Conservation (phyloP, 2,888 invertebrate species). For the Cepaea hortensis region DNA sequence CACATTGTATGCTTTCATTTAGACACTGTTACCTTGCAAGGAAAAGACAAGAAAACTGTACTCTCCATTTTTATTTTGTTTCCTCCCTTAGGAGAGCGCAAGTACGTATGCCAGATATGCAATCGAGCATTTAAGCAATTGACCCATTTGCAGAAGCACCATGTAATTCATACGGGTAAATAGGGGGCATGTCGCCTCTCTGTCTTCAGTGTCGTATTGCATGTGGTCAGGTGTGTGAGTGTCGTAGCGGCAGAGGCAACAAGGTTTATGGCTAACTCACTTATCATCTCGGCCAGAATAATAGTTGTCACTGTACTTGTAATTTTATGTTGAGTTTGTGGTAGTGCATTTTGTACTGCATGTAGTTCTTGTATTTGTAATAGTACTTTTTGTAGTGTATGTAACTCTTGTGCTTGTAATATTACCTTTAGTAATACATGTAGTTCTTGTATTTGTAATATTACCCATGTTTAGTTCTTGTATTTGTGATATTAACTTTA, state of each 20-base stretch:
- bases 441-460: no score
- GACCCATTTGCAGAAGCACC: conserved; percentile 97
- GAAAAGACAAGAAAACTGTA: neutral
- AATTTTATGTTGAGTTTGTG: no score
- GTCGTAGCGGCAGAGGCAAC: neutral
- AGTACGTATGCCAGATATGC: conserved; percentile 98
- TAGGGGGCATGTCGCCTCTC: conserved; percentile 10
- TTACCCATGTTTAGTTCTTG: no score
- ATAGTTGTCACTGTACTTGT: neutral
- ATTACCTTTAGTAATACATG: no score
- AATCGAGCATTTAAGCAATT: conserved; percentile 97
- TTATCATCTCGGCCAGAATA: neutral
- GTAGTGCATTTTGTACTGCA: no score
- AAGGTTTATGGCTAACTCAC: conserved; percentile 5
- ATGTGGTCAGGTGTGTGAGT: conserved; percentile 1
- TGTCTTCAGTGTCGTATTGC: neutral
- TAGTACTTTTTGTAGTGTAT: no score
- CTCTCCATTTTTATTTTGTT: conserved; percentile 12
- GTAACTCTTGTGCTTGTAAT: no score
- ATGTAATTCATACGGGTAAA: conserved; percentile 93
- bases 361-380: no score
- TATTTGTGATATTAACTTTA: no score
- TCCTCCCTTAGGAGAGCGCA: conserved; percentile 85
- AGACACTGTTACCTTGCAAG: no score
- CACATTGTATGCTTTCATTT: no score